A percentile compares a stretch with the other conserved stretches of the same genome.
Evolutionary conservation across 2,113 vertebrate species (phyloP).

Genomic region (Albula goreensis): DNA sequence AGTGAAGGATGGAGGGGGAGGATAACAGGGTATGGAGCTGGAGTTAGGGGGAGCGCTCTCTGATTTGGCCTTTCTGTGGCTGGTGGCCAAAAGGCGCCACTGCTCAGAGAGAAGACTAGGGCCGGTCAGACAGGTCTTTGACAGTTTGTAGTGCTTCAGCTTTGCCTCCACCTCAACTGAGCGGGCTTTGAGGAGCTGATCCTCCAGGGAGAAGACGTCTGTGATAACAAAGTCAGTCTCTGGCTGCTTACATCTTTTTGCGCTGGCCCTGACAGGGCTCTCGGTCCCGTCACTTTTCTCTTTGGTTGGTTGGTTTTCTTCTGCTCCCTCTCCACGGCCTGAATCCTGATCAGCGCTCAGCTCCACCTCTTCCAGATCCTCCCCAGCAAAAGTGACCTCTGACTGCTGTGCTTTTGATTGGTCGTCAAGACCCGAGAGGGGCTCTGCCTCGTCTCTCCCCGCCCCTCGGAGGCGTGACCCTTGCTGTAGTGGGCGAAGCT

Average conservation of each 20-base stretch:
- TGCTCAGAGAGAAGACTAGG: slow-evolving; percentile 76
- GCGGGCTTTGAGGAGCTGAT: slow-evolving; percentile 66
- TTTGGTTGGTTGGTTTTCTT: slow-evolving; percentile 41
- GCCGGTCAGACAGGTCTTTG: slow-evolving; percentile 72
- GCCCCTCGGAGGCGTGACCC: slow-evolving; percentile 43
- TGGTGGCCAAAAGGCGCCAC: slow-evolving; percentile 77
- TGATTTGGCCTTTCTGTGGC: slow-evolving; percentile 59
- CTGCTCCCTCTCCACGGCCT: slow-evolving; percentile 44
- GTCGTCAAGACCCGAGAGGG: slow-evolving; percentile 46
- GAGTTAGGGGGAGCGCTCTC: slow-evolving; percentile 61
- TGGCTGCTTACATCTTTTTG: slow-evolving; percentile 68
- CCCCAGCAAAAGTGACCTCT: slow-evolving; percentile 61
- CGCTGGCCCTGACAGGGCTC: slow-evolving; percentile 45
- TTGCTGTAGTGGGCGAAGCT: slow-evolving; percentile 75
- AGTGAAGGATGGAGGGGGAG: slow-evolving; percentile 73
- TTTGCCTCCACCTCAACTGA: slow-evolving; percentile 75
- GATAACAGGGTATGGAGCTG: slow-evolving; percentile 81
- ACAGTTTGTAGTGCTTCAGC: slow-evolving; percentile 75
- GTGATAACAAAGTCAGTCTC: slow-evolving; percentile 78
- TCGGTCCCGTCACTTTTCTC: slow-evolving; percentile 29
- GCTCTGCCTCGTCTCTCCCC: slow-evolving; percentile 55
- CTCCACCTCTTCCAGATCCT: slow-evolving; percentile 55
- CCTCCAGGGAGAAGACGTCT: slow-evolving; percentile 77
- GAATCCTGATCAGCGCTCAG: slow-evolving; percentile 52
- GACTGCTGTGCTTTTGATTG: slow-evolving; percentile 53